Evolutionary conservation across 2,797 vertebrate species (phyloP).

Genomic region (Notamacropus eugenii): DNA sequence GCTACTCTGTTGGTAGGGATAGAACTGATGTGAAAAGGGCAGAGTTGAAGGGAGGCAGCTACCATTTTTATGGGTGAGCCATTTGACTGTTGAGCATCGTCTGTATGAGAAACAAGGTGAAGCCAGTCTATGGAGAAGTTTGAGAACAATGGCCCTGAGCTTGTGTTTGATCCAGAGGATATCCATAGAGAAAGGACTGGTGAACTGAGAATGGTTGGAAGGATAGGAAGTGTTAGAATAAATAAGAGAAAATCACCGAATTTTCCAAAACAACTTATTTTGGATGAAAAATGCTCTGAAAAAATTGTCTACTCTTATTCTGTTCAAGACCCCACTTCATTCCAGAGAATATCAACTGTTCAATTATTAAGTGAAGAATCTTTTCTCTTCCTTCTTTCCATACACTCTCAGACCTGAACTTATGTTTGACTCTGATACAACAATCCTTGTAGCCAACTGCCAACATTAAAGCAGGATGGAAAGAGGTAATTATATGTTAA

Average conservation of each 20-base stretch:
- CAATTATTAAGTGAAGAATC: constrained; percentile 21
- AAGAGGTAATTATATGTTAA: constrained; percentile 13
- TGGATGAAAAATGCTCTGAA: constrained; percentile 27
- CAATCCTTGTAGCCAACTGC: constrained; percentile 42
- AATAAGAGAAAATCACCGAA: neutral
- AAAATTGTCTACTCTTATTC: constrained; percentile 20
- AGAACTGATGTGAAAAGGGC: neutral
- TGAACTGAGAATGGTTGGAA: neutral
- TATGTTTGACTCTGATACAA: constrained; percentile 49
- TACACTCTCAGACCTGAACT: constrained; percentile 9
- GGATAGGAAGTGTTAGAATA: neutral
- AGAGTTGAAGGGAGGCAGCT: neutral
- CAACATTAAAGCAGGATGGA: neutral
- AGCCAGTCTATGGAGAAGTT: neutral
- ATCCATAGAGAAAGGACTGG: neutral
- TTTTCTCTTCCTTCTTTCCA: neutral
- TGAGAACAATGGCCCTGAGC: neutral
- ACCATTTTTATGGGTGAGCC: neutral
- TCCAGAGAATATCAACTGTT: constrained; percentile 22
- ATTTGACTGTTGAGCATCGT: neutral
- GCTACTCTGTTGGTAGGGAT: neutral
- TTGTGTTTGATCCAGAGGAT: constrained; percentile 10
- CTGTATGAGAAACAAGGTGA: neutral
- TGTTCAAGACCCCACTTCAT: neutral
- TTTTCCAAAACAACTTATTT: neutral